These are phyloP conservation scores for Microtus montanus DNA, from an alignment of 2,113 vertebrate species.

Conservation along the genomic window DNA sequence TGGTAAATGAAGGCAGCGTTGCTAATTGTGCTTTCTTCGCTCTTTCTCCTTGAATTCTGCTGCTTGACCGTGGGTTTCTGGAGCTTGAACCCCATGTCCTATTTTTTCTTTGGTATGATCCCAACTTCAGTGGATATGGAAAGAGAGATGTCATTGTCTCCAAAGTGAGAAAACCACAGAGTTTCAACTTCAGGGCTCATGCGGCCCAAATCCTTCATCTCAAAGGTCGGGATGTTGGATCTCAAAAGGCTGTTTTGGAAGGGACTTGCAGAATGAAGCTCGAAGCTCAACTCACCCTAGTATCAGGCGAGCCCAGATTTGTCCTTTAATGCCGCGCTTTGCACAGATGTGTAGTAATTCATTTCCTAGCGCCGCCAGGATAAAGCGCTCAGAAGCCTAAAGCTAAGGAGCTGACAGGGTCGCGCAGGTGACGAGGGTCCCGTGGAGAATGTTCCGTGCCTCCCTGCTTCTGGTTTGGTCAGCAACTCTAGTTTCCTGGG, in stretches of 20 bases:
- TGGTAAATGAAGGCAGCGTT: neutral
- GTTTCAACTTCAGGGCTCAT: neutral
- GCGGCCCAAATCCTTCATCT: neutral
- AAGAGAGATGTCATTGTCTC: neutral
- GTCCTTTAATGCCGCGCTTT: neutral
- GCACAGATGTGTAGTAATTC: neutral
- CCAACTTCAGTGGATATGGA: neutral
- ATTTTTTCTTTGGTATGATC: neutral
- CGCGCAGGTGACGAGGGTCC: neutral
- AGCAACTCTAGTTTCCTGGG: neutral
- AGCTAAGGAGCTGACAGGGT: neutral
- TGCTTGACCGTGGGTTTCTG: neutral
- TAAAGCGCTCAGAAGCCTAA: neutral
- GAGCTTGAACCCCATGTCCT: neutral
- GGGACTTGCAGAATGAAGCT: neutral
- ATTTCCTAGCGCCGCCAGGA: neutral
- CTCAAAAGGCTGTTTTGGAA: neutral
- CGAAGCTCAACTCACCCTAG: neutral
- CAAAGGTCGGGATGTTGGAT: neutral
- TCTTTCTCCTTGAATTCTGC: constrained; percentile 9
- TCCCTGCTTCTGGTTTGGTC: neutral
- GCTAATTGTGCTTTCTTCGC: neutral
- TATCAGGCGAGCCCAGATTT: neutral
- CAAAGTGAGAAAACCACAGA: neutral
- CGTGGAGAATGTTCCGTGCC: fast-evolving